Base-by-base conservation (phyloP, 2,888 invertebrate species). In the Perdita meconis region DNA sequence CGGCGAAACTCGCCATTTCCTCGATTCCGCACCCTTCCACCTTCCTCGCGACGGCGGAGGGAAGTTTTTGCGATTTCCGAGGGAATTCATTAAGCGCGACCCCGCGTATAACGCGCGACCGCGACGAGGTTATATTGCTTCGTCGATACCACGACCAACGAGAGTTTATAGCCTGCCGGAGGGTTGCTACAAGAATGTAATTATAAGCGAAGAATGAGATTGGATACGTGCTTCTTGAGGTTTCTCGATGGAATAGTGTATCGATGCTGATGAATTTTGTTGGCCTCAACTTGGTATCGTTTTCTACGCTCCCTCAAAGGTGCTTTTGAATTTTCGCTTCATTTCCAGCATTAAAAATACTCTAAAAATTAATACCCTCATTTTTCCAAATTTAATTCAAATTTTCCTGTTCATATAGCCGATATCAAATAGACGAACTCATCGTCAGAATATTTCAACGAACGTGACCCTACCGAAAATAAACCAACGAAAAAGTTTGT, bases 71-170 rank as follows among this genome's bases (percentile, higher is more conserved):
- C 56, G 55, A 66, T 36, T 72, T 60, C 6, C 1, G 13, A 1
- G 19, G 42, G 55, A 66, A 66, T 76, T 76, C 59, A 66, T 76
- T 76, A 76, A 75, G 38, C 16, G 19, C n/a, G 42, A 38, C 42
- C 51, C n/a, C 59, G 13, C 44, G 75, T 30, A 36, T 40, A 36
- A 51, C 8, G 61, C 47, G 26, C 24, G 2, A 56, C 36, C 12
- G 34, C 55, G 55, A 66, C 24, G 30, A 22, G 66, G n/a, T 74
- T 73, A 60, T 73, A 59, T 53, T 44, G 22, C 36, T 53, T 59
- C 51, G 44, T 34, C 65, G 74, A 60, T 65, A 70, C 53, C n/a
- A 16, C 19, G 51, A 12, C 13, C 34, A 56, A 53, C 34, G 16
- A 13, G 16, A 36, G 42, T 60, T 34, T 36, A 36, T 34, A 50